Evolutionary conservation across 2,113 vertebrate genomes (phyloP).

Genomic region (Psephotus haematonotus): DNA sequence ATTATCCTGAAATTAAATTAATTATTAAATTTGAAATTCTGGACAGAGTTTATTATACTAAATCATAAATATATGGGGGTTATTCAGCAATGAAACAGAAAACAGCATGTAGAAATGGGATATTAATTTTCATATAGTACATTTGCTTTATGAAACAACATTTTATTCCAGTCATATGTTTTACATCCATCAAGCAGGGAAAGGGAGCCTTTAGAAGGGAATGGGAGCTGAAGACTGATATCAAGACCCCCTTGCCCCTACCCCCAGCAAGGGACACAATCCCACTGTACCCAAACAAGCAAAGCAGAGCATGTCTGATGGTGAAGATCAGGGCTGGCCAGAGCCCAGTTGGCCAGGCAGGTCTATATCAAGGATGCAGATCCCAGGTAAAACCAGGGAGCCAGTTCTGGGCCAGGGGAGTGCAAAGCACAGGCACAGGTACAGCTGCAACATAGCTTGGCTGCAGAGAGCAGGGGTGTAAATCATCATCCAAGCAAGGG

Average conservation of each 20-base stretch:
- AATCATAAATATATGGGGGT: rapidly evolving
- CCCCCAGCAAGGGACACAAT: neutral
- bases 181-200: neutral
- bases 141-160: neutral
- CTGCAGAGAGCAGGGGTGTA: neutral
- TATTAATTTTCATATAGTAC: neutral
- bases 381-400: neutral
- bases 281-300: neutral
- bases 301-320: neutral
- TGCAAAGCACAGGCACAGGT: neutral
- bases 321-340: rapidly evolving
- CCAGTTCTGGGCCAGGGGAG: neutral
- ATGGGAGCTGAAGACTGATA: neutral
- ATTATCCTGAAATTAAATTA: neutral
- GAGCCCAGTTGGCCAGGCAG: neutral
- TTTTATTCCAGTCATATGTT: neutral
- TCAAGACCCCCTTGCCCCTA: neutral
- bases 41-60: neutral
- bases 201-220: neutral
- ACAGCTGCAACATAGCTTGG: rapidly evolving
- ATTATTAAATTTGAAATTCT: neutral
- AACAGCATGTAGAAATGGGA: neutral
- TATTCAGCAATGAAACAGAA: neutral
- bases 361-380: rapidly evolving
- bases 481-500: neutral